Evolutionary conservation across 2,113 vertebrate species (phyloP), one percentile per base, ranked within the genome.

Genomic region (Chloebia gouldiae): DNA sequence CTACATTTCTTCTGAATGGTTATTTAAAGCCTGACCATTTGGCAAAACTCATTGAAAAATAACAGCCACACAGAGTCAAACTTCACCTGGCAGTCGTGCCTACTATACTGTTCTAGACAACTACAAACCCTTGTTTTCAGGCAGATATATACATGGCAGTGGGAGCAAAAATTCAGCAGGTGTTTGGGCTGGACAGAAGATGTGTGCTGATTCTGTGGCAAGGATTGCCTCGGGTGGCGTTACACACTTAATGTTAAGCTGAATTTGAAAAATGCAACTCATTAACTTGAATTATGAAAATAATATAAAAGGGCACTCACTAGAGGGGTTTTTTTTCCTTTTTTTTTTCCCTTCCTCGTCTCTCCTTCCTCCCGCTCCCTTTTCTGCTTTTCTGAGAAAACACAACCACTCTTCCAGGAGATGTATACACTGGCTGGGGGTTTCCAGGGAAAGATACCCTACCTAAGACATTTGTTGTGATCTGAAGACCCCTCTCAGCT

Each of bases 271-370:
- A 35, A 28, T 6, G 24, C 10, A 72, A 56, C 22, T 51, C 27
- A 35, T 39, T 50, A 68, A 35, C 47, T 51, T n/a, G 33, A 73
- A 40, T 50, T 4, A 40, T 17, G n/a, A 54, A 78, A 88, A 61
- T 31, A 85, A 76, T 18, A 18, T 11, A 35, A 63, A 76, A 75
- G 3, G 17, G 15, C 6, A 30, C 3, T 15, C 5, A 45, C 4
- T 9, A 20, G 19, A 24, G 6, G 6, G 6, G 24, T 28, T 27
- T 15, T 30, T 37, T 27, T 19, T 7, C 1, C 13, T 13, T 39
- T 39, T 39, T 39, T 39, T 2, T 6, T 4, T 19, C 7, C 5
- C 12, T 12, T 7, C 2, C 2, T 0, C 5, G 3, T 0, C 21
- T 40, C 40, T 40, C 40, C 40, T 39, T 39, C 39, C 40, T 13